Conservation (phyloP, 2,888 invertebrate species). For the Crioceris asparagi region DNA sequence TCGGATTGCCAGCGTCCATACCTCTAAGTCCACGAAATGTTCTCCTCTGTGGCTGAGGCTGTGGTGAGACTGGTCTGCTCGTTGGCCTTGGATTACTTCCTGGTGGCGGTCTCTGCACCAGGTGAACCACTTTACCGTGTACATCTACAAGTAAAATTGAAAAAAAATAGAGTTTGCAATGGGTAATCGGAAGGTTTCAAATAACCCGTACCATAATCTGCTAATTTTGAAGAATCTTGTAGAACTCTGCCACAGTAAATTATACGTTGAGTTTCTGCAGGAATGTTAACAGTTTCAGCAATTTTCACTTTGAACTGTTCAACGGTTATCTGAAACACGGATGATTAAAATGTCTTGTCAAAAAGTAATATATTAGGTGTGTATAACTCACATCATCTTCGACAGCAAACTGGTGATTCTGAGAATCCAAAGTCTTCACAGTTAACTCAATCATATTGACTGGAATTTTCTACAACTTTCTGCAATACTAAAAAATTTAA, state of each 20-base stretch:
- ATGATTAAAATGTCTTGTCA: background rate
- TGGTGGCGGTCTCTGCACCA: conserved; percentile 82
- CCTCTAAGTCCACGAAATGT: conserved; percentile 21
- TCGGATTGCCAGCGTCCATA: conserved; percentile 37
- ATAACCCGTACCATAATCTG: conserved; percentile 66
- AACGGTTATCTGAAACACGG: conserved; percentile 58
- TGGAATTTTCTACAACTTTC: background rate
- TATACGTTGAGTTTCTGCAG: conserved; percentile 73
- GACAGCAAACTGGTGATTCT: conserved; percentile 70
- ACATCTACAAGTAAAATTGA: conserved; percentile 50
- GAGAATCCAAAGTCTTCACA: conserved; percentile 82
- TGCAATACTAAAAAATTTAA: background rate
- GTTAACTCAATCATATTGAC: conserved; percentile 65
- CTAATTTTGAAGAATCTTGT: conserved; percentile 74
- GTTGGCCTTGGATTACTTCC: conserved; percentile 23
- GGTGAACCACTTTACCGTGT: conserved; percentile 83
- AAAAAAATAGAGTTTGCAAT: conserved; percentile 1
- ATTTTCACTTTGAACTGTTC: conserved; percentile 72
- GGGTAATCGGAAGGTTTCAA: background rate
- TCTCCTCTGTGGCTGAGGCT: conserved; percentile 21
- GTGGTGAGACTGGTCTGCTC: conserved; percentile 24
- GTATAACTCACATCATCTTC: conserved; percentile 80
- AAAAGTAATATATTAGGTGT: background rate
- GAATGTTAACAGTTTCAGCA: conserved; percentile 64
- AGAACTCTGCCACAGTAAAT: conserved; percentile 93